Base-by-base conservation (phyloP, 2,888 invertebrate genomes). In the Hydroisotoma schaefferi region DNA sequence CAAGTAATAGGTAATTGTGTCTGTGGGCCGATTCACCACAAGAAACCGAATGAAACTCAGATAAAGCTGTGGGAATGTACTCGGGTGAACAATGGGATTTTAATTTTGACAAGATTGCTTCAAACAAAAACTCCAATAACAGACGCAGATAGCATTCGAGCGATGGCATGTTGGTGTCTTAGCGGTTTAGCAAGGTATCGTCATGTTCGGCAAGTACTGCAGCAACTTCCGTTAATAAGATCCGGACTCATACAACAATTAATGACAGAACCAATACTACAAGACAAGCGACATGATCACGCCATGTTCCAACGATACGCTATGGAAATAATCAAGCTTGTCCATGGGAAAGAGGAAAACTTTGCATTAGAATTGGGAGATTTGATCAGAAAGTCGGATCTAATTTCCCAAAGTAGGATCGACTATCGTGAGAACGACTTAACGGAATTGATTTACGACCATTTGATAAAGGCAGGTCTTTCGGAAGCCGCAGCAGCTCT, bases 211-310 rank as follows among this genome's bases (percentile, higher is more conserved):
- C 70, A 70, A 59, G 67, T 70, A 1, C 62, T 70, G 1, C 67
- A 68, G 27, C 67, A 68, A 55, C 38, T 70, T 10, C 70, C 70
- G 8, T 49, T 70, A 28, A 65, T 69, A 20, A 56, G 63, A 3
- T 60, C 66, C 5, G 70, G 68, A n/a, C 78, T 70, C 55, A 54
- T 79, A 78, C 5, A 79, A 88, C 88, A 84, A 68, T 78, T 98
- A 57, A 95, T 97, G 91, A 87, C 92, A 56, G 95, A 97, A 78
- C 98, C 98, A 12, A 92, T 99, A 63, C 81, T 97, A 1, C 94
- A 95, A 79, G 98, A 99, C 78, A 95, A 94, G 77, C 83, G 94
- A 0, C 87, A 89, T 69, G 95, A 97, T 74, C 98, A 99, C 78
- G 90, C 93, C 0, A 86, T 87, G 77, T 99, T 99, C 77, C 95